A percentile compares a stretch with the other conserved stretches of the same genome.
Conservation (phyloP, 2,888 invertebrate species). For the Biston betularia region DNA sequence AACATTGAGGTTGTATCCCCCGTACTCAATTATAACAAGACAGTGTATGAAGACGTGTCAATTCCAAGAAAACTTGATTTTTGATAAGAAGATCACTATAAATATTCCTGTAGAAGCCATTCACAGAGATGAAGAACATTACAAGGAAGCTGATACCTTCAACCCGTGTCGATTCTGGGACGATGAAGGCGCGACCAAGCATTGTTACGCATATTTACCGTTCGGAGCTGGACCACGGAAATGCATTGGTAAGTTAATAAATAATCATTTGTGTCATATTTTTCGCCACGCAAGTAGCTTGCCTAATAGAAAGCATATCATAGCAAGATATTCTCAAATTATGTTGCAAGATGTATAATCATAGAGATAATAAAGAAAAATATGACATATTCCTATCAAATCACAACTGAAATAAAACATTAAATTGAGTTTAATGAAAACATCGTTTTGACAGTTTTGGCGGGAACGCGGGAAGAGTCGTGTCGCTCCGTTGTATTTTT, state of each 20-base stretch:
- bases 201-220: slow-evolving; percentile 69
- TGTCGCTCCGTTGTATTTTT: too few relatives aligned
- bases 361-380: too few relatives aligned
- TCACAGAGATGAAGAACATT: slow-evolving; percentile 69
- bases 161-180: slow-evolving; percentile 74
- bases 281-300: too few relatives aligned
- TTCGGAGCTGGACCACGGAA: slow-evolving; percentile 80
- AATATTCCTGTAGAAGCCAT: slow-evolving; percentile 73
- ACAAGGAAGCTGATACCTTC: slow-evolving; percentile 64
- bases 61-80: slow-evolving; percentile 64
- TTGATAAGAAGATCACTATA: slow-evolving; percentile 73
- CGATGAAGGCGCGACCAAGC: slow-evolving; percentile 54
- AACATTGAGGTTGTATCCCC: slow-evolving; percentile 73
- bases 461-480: too few relatives aligned
- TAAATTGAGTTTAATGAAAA: too few relatives aligned
- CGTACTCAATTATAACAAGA: slow-evolving; percentile 72
- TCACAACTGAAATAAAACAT: too few relatives aligned
- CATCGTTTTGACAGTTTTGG: too few relatives aligned
- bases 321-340: too few relatives aligned
- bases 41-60: slow-evolving; percentile 73
- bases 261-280: background rate
- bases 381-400: too few relatives aligned
- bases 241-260: slow-evolving; percentile 71
- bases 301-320: too few relatives aligned
- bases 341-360: too few relatives aligned